Evolutionary conservation across 2,113 vertebrate species (phyloP).

Genomic region (Spea bombifrons): DNA sequence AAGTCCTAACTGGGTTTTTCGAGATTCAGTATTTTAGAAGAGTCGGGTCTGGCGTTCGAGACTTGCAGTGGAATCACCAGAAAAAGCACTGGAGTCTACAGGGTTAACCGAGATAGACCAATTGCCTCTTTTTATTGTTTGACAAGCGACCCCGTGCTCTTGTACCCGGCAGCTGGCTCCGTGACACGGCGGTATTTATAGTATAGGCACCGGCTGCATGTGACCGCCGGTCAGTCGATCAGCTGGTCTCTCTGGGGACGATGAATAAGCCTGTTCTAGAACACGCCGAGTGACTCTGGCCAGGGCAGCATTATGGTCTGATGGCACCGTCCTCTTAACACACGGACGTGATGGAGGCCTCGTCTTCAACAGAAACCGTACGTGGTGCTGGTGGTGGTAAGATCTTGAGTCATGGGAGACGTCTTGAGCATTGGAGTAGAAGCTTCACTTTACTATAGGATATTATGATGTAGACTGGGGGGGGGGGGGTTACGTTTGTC

Average conservation of each 20-base stretch:
- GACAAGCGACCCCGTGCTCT: constrained; percentile 6
- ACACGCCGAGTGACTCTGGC: neutral
- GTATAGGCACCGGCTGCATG: constrained; percentile 8
- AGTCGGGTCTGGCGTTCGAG: no score
- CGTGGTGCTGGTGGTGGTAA: neutral
- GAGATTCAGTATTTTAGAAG: no score
- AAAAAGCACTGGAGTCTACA: no score
- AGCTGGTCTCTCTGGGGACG: constrained; percentile 4
- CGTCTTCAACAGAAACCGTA: constrained; percentile 17
- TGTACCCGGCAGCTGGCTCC: neutral
- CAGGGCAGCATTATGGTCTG: neutral
- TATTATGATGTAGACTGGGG: no score
- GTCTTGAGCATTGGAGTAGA: no score
- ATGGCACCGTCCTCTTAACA: neutral
- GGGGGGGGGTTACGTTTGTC: no score
- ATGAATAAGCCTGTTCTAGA: constrained; percentile 8
- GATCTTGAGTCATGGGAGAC: no score
- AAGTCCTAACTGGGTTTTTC: no score
- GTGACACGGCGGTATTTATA: constrained; percentile 26
- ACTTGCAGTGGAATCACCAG: no score
- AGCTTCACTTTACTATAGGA: no score
- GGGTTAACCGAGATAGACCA: neutral
- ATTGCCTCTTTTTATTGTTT: neutral
- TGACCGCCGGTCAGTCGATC: constrained; percentile 27
- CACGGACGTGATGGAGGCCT: neutral